Base-by-base conservation (phyloP, 2,797 vertebrate species). In the Amblyraja radiata region DNA sequence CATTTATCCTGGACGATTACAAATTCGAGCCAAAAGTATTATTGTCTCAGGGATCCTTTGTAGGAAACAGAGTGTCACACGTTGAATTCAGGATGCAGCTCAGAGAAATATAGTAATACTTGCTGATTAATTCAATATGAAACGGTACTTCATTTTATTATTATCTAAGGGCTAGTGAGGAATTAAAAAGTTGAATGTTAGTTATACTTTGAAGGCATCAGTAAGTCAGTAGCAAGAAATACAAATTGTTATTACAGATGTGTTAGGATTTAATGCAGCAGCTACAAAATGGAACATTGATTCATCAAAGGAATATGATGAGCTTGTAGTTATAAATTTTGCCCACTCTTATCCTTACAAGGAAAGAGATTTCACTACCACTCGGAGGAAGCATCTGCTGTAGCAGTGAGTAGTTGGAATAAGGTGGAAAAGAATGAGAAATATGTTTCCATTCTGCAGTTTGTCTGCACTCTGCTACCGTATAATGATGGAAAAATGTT, bases 401-500 rank as follows among this genome's bases (percentile, higher is more conserved):
- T 68, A 90, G 86, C 91, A 92, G 63, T 74, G 76, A 84, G 93
- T 88, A 93, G 91, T 79, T 93, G 90, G 93, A 73, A 76, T 54
- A 74, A 93, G 93, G 94, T 93, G 94, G 94, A 94, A 95, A 95
- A 94, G 93, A 93, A 95, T 95, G 79, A 94, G 88, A 94, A 94
- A 94, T 93, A 94, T 94, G 93, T 93, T 95, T 94, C 93, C 90
- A 94, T 94, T 94, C 63, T 91, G 86, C 93, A 90, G 93, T 93
- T 46, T 93, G 93, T 86, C 93, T 88, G 93, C 93, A 93, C 77
- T 76, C 77, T 90, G 93, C 76, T 93, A 93, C 93, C 58, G 83
- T 54, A 93, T 84, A 93, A 94, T 93, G 93, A 91, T 93, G 94
- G 94, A 94, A 93, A 94, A 79, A 93, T 93, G 94, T 88, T 58